phyloP scores from a whole-genome alignment of 23 tunicate species.

The Halocynthia roretzi region DNA sequence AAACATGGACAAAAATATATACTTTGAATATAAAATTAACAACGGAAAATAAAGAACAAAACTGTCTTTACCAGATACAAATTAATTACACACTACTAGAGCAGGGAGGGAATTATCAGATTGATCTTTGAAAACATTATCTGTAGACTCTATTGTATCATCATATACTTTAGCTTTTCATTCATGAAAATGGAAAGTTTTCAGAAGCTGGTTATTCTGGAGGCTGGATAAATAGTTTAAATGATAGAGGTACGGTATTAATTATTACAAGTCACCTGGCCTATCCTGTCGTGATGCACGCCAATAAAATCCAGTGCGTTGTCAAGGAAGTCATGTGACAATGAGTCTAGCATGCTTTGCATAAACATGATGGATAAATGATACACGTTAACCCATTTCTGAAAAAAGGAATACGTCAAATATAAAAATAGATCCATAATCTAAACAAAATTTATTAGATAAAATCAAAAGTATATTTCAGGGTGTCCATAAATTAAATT shows the following conservation, averaged over 20 bases:
- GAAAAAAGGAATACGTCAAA: background rate
- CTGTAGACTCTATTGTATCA: background rate
- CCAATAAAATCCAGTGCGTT: slow-evolving; percentile 83
- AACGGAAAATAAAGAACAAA: too few species aligned
- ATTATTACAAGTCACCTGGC: slow-evolving; percentile 26
- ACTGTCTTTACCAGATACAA: too few species aligned
- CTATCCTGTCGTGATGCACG: slow-evolving; percentile 67
- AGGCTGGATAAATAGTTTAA: too few species aligned
- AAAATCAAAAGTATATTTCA: too few species aligned
- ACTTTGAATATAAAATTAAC: too few species aligned
- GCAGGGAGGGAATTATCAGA: too few species aligned
- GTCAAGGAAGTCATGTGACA: slow-evolving; percentile 65
- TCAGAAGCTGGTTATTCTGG: background rate
- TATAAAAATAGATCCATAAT: background rate
- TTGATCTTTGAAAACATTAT: too few species aligned
- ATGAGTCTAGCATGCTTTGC: slow-evolving; percentile 46
- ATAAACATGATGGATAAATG: slow-evolving; percentile 37
- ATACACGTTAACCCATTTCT: slow-evolving; percentile 70
- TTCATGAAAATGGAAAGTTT: background rate
- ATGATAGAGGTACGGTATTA: too few species aligned
- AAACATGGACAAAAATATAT: too few species aligned
- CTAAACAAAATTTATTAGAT: too few species aligned
- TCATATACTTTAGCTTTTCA: background rate
- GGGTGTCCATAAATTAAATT: too few species aligned
- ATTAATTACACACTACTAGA: too few species aligned